Percentiles rank a stretch among this genome's conserved stretches.
These are phyloP conservation scores for Hormiphora californensis DNA, from an alignment of 37 sponge, comb jelly and placozoan genomes.

Conservation along the genomic window DNA sequence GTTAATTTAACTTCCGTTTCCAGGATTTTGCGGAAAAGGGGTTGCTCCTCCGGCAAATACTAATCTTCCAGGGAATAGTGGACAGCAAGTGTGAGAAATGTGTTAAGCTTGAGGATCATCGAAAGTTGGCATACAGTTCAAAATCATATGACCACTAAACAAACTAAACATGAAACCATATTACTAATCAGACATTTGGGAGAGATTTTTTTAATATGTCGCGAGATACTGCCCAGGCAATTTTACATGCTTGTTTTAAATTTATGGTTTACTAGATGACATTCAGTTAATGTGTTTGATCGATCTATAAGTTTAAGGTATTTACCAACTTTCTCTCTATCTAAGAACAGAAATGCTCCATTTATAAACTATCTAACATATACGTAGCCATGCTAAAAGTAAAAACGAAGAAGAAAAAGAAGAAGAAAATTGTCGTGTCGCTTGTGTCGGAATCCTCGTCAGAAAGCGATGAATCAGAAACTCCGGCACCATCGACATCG, in stretches of 20 bases:
- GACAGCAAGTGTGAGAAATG: slow-evolving; percentile 26
- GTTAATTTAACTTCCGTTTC: background rate
- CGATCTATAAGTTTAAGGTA: no score
- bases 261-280: no score
- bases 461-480: background rate
- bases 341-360: no score
- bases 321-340: no score
- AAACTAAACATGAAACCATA: background rate
- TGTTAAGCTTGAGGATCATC: background rate
- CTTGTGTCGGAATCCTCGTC: background rate
- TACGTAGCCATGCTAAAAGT: background rate
- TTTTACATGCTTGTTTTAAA: background rate
- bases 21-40: background rate
- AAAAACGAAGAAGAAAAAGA: slow-evolving; percentile 16
- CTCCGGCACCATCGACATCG: background rate
- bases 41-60: background rate
- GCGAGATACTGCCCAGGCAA: background rate
- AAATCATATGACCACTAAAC: background rate
- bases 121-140: background rate
- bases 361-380: no score
- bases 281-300: no score
- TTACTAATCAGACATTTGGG: no score
- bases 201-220: no score
- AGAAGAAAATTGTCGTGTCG: background rate
- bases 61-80: background rate